phyloP scores from a whole-genome alignment of 2,797 vertebrate genomes.

The Neosilurus mollespiculum region DNA sequence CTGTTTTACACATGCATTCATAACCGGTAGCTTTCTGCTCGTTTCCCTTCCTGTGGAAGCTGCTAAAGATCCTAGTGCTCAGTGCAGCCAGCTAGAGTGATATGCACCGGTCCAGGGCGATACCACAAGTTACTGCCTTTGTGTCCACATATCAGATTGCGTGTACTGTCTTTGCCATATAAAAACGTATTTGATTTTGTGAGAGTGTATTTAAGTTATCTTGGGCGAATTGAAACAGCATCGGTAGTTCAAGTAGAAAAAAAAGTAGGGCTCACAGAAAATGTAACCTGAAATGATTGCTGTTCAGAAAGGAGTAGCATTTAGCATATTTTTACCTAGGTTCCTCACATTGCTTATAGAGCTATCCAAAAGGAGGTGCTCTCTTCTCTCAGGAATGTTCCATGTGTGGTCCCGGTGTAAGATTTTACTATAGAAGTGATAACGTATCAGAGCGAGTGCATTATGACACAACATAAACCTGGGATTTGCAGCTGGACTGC shows the following conservation, averaged over 20 bases:
- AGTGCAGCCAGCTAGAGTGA: too few species aligned
- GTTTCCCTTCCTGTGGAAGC: too few species aligned
- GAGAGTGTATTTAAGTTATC: too few species aligned
- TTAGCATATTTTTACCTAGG: neutral
- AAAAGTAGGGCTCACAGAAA: neutral
- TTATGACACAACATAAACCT: neutral
- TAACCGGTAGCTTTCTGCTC: too few species aligned
- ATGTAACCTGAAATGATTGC: neutral
- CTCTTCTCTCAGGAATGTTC: neutral
- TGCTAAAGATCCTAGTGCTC: too few species aligned
- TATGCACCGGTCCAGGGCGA: too few species aligned
- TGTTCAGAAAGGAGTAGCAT: neutral
- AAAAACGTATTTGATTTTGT: too few species aligned
- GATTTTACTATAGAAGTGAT: neutral
- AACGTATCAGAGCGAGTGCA: neutral
- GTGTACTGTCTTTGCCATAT: too few species aligned
- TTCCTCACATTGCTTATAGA: neutral
- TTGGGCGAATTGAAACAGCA: too few species aligned
- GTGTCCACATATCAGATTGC: too few species aligned
- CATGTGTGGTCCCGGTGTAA: neutral
- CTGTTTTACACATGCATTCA: too few species aligned
- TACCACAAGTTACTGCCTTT: too few species aligned
- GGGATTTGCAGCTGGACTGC: neutral
- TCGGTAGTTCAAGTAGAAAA: neutral
- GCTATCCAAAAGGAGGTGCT: neutral